Base-by-base conservation (phyloP, 2,888 invertebrate genomes). In the Microdon myrmicae region DNA sequence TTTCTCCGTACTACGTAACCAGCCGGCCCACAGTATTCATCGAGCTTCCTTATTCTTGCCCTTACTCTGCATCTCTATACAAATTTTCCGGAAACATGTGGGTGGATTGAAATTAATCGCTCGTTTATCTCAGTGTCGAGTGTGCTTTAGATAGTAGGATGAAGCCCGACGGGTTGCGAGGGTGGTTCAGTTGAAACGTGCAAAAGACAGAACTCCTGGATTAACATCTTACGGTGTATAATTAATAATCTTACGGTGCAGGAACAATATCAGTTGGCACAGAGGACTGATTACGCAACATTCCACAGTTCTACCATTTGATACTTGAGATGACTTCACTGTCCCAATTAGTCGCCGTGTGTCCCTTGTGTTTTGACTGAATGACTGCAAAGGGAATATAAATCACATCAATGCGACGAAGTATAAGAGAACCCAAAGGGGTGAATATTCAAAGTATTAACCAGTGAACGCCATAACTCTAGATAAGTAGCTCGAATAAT, bases 401-500 rank as follows among this genome's bases (percentile, higher is more conserved):
- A 64, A 64, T 64, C 64, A 64, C 64, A 64, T 64, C 58, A 58
- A 64, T 64, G 64, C 64, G 64, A 58, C 64, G 64, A 64, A 56
- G 58, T 64, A 64, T 64, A 53, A 64, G 64, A 58, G 37, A 38
- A 43, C 47, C 35, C 25, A 14, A 22, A 14, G 16, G 19, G 28
- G 17, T 44, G 31, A 54, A 37, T 56, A n/a, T n/a, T n/a, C n/a
- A n/a, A n/a, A n/a, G n/a, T n/a, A n/a, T n/a, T n/a, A n/a, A n/a
- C n/a, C n/a, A n/a, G n/a, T n/a, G n/a, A n/a, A n/a, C n/a, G n/a
- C n/a, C n/a, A n/a, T n/a, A n/a, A n/a, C n/a, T n/a, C n/a, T n/a
- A n/a, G n/a, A n/a, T n/a, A n/a, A n/a, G n/a, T n/a, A n/a, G n/a
- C n/a, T n/a, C n/a, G n/a, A n/a, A n/a, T n/a, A n/a, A n/a, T n/a